Base-by-base conservation (phyloP, 2,888 invertebrate species). In the Volucella inflata region DNA sequence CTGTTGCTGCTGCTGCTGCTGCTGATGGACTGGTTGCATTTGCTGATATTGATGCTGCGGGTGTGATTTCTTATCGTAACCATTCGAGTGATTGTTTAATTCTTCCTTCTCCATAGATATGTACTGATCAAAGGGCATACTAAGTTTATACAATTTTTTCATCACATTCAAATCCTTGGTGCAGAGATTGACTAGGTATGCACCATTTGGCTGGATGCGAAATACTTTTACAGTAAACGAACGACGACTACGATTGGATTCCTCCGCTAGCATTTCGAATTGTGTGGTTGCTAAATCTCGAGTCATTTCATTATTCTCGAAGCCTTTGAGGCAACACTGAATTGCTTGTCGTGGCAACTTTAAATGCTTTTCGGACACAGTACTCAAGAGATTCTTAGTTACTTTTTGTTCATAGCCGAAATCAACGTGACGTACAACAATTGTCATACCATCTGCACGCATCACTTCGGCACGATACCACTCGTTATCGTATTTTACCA, bases 321-420 rank as follows among this genome's bases (percentile, higher is more conserved):
- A 93, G 11, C 94, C 95, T 87, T 95, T 95, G n/a, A 97, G 92
- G 55, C 95, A 95, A 90, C 97, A 97, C 89, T 95, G 95, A 88
- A 97, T 93, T 0, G 96, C 96, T 91, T 96, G 96, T 2, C 95
- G 94, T 16, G 95, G 94, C 76, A 96, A 92, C 87, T 92, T 93
- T 4, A 96, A 92, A 85, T 95, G 93, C 71, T 95, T 94, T 4
- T 94, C 93, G 4, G 94, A 94, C 30, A 97, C 95, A 21, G 93
- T 93, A 80, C 95, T 94, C 38, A 97, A 91, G 46, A 94, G 92
- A 11, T 93, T 92, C 0, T 93, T 90, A 8, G 93, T 91, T 1
- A 97, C 94, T n/a, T 94, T 94, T 90, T 98, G 98, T 89, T 97
- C 96, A 92, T 99, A 99, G 8, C 99, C 99, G 93, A 97, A 99